Conservation (phyloP, 1,140 invertebrate species). For the Neuroterus valhalla region DNA sequence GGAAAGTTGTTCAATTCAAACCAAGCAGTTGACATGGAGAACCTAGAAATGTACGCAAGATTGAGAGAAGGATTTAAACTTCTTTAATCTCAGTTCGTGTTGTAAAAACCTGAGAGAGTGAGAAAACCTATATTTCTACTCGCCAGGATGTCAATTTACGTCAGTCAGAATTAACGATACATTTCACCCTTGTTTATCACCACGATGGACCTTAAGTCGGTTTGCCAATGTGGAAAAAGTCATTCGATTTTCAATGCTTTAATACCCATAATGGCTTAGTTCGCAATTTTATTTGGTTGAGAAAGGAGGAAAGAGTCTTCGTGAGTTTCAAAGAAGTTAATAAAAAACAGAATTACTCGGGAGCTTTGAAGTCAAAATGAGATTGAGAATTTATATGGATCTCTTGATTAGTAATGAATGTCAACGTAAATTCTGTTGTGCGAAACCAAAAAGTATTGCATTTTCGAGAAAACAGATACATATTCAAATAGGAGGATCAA, state of each 20-base stretch:
- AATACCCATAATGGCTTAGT: not conserved
- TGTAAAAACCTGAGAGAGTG: not conserved
- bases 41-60: too few species aligned
- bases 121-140: not conserved
- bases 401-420: too few species aligned
- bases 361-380: too few species aligned
- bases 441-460: too few species aligned
- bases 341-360: too few species aligned
- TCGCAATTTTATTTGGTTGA: not conserved
- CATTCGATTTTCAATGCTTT: not conserved
- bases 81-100: not conserved
- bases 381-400: too few species aligned
- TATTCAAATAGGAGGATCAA: too few species aligned
- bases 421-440: too few species aligned
- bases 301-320: not conserved
- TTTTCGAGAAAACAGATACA: too few species aligned
- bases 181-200: not conserved
- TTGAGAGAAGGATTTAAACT: not conserved
- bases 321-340: not conserved
- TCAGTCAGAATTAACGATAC: conserved; percentile 14
- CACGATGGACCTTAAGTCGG: not conserved
- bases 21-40: too few species aligned
- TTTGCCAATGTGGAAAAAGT: not conserved
- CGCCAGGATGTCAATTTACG: not conserved
- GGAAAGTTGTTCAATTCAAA: too few species aligned